phyloP scores from a whole-genome alignment of 2,888 invertebrate genomes.

The Epistrophe grossulariae region DNA sequence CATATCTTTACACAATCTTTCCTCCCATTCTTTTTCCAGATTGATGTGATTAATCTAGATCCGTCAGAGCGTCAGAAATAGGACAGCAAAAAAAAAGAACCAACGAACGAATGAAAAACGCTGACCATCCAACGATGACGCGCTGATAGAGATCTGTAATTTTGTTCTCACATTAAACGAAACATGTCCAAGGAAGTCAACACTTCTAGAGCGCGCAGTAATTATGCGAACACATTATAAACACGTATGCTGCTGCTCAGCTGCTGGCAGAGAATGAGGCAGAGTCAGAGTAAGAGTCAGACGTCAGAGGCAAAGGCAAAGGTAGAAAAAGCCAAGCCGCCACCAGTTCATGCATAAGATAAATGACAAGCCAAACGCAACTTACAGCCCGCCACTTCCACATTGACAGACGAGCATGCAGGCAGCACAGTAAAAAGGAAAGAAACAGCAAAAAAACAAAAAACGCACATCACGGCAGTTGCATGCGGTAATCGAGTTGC shows the following conservation, averaged over 20 bases:
- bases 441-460: not conserved
- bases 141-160: conserved; percentile 73
- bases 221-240: conserved; percentile 68
- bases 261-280: conserved; percentile 6
- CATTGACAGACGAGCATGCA: conserved; percentile 64
- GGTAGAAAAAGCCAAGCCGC: conserved; percentile 35
- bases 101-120: conserved; percentile 1
- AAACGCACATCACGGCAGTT: conserved; percentile 26
- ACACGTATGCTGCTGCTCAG: conserved; percentile 46
- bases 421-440: conserved; percentile 16
- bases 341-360: conserved; percentile 63
- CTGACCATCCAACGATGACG: conserved; percentile 62
- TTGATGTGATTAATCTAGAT: conserved; percentile 70
- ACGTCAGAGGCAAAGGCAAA: not conserved
- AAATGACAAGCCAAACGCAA: conserved; percentile 63
- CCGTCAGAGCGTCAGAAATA: conserved; percentile 41
- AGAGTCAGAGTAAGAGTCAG: not conserved
- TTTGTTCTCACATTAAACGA: conserved; percentile 74
- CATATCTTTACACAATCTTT: conserved; percentile 26
- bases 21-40: conserved; percentile 28
- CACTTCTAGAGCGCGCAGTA: conserved; percentile 59
- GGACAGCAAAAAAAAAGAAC: conserved; percentile 15
- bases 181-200: conserved; percentile 68
- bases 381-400: conserved; percentile 36
- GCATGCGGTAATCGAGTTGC: conserved; percentile 42